Evolutionary conservation across 2,113 vertebrate species (phyloP).

Genomic region (Tragulus kanchil): DNA sequence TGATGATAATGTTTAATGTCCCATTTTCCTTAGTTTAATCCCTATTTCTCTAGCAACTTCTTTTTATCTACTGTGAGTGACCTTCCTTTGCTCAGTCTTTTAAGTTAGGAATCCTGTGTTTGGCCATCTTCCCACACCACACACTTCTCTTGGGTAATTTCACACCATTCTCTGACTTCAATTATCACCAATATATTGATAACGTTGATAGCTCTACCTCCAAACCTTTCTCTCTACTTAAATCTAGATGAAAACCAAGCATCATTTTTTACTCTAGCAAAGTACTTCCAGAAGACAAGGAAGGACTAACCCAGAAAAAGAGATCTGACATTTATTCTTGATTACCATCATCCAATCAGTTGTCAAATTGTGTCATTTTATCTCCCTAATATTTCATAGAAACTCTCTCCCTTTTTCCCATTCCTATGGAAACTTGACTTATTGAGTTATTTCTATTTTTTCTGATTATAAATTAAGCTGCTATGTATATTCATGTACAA

Average conservation of each 20-base stretch:
- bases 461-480: not conserved
- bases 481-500: not conserved
- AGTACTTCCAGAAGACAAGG: not conserved
- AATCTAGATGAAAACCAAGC: not conserved
- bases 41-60: not conserved
- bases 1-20: not conserved
- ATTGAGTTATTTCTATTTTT: not conserved
- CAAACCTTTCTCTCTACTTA: not conserved
- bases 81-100: not conserved
- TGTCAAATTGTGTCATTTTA: not conserved
- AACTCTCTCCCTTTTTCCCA: not conserved
- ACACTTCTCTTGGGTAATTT: not conserved
- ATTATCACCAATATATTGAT: not conserved
- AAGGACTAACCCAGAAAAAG: not conserved
- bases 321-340: slow-evolving; percentile 5
- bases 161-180: not conserved
- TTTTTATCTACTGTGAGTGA: not conserved
- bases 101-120: not conserved
- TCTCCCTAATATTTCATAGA: not conserved
- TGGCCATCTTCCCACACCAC: not conserved
- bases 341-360: not conserved
- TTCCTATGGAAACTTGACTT: not conserved
- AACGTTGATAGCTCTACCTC: not conserved
- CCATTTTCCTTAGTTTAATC: slow-evolving; percentile 24
- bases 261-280: not conserved